Base-by-base conservation (phyloP, 2,797 vertebrate species). In the Tiaroga cobitis region DNA sequence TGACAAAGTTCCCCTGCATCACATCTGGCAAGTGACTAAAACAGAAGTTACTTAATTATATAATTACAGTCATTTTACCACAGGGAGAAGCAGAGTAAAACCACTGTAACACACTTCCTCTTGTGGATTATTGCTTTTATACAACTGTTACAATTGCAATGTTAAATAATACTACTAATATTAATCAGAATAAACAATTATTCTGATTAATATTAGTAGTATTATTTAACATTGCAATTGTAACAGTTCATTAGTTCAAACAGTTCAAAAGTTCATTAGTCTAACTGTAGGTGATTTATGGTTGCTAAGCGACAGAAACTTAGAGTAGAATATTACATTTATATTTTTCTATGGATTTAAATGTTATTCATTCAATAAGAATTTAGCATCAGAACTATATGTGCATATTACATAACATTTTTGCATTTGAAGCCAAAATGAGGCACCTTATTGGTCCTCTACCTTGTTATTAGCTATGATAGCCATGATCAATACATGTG, bases 401-500 rank as follows among this genome's bases (percentile, higher is more conserved):
- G 67, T 37, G 18, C 39, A 43, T 80, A 68, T 59, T 80, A 29
- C 51, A 41, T 29, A 76, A 34, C 51, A 56, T 67, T 80, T 74
- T 49, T 80, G 13, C 21, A 43, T 72, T 79, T 67, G 51, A 70
- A 81, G 67, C 65, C 37, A 76, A 49, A 75, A 6, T 37, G 37
- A 63, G 41, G 41, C 32, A 49, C 68, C 63, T 72, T 63, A 21
- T 10, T 24, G 21, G 21, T 37, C 8, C 74, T 56, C 34, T 32
- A 49, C 49, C 61, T 34, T 46, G 49, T 78, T 72, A 59, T 82
- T 86, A 73, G 81, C 39, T 18, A 70, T 46, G 51, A 74, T 75
- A 83, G 77, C 65, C 4, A 6, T 70, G 61, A 81, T 84, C 86
- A 75, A 84, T 80, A 41, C n/a, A 32, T 56, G 8, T 43, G 82